These are phyloP conservation scores for Dinothrombium tinctorium DNA, from an alignment of 1,140 invertebrate species.

Conservation along the genomic window DNA sequence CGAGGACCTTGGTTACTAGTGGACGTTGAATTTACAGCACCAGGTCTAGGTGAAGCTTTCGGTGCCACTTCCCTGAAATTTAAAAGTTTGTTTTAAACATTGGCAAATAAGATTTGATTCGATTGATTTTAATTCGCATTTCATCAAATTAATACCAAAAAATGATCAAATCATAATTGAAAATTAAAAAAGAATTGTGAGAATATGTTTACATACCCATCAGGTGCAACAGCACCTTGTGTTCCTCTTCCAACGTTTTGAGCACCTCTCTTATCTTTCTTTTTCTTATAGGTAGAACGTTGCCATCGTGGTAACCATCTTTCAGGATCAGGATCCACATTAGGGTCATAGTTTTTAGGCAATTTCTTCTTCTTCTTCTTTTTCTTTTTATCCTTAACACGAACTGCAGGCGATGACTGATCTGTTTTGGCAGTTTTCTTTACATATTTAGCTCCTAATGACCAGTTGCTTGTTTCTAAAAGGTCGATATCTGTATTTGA, in stretches of 20 bases:
- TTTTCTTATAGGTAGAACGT: slow-evolving; percentile 63
- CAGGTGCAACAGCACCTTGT: slow-evolving; percentile 23
- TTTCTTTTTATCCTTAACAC: slow-evolving; percentile 16
- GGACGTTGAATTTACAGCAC: background rate
- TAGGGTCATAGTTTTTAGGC: slow-evolving; percentile 69
- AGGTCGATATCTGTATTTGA: slow-evolving; percentile 50
- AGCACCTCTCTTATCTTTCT: slow-evolving; percentile 35
- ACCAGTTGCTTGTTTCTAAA: slow-evolving; percentile 62
- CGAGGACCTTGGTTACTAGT: background rate
- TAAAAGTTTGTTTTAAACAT: background rate
- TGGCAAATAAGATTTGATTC: background rate
- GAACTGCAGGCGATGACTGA: background rate
- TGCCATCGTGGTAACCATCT: slow-evolving; percentile 88
- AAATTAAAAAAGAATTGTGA: background rate
- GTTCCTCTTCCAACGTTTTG: slow-evolving; percentile 49
- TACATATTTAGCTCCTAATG: slow-evolving; percentile 57
- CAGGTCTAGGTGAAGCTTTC: slow-evolving; percentile 6
- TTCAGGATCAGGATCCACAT: slow-evolving; percentile 67
- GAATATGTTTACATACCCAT: slow-evolving; percentile 1
- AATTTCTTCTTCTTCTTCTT: slow-evolving; percentile 31
- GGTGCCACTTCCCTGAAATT: background rate
- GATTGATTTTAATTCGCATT: background rate
- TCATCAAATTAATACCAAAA: background rate
- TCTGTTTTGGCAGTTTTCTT: slow-evolving; percentile 31
- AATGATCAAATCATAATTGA: background rate